Base-by-base conservation (phyloP, 1,140 invertebrate genomes). In the Drosophila santomea region DNA sequence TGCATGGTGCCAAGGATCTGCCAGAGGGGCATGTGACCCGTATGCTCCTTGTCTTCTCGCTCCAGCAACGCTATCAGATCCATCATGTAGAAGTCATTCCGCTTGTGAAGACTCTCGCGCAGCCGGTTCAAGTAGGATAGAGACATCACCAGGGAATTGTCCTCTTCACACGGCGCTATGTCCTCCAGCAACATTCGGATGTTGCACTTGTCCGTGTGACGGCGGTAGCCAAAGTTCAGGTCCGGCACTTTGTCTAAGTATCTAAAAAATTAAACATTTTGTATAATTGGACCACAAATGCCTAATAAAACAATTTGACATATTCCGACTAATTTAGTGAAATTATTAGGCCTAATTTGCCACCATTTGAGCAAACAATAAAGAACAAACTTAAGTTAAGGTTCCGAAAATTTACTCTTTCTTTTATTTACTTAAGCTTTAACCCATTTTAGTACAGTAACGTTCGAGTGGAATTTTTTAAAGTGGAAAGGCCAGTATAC, bases 1-100 rank as follows among this genome's bases (percentile, higher is more conserved):
- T 68, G 44, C 68, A 90, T 69, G 8, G 75, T 56, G 23, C 81
- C 66, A 4, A 81, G 78, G 6, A 90, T 86, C 43, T 45, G 58
- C 0, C 56, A 32, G 0, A 74, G 43, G 0, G 74, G 63, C 57
- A 91, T 25, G 14, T 67, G 36, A 0, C 86, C 77, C 0, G 58
- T 71, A 2, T 74, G 43, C n/a, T 81, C 58, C 60, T 74, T 62
- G 20, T 91, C 88, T 36, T 14, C 57, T 12, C 66, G 67, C 60
- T 91, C 77, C 25, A 91, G 59, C 23, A 54, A 25, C 11, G 71
- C 55, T 14, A 84, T 74, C n/a, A 91, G 57, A 54, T 90, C 88
- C 2, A 75, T 68, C 64, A 91, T 91, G 6, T 90, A 64, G 12
- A 91, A 91, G 15, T 78, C 32, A 4, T 51, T 38, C 3, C 72